Base-by-base conservation (phyloP, 2,888 invertebrate genomes). In the Eretmocerus hayati region DNA sequence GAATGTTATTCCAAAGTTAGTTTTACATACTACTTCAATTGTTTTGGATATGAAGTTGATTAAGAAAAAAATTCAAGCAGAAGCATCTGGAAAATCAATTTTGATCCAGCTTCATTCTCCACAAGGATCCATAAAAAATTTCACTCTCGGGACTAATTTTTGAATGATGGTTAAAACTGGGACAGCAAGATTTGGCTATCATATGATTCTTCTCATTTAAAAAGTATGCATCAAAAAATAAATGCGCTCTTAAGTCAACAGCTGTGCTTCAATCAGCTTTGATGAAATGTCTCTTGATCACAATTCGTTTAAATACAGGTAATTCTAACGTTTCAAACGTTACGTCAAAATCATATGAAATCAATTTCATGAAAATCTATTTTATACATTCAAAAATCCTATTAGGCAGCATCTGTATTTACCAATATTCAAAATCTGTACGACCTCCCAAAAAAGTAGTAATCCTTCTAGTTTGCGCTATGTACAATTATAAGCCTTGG, bases 1-100 rank as follows among this genome's bases (percentile, higher is more conserved):
- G 50, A 52, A 44, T 53, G 54, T 55, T 58, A 53, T 35, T 15
- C 13, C 54, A 38, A 56, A 56, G n/a, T n/a, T n/a, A n/a, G n/a
- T n/a, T n/a, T n/a, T n/a, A n/a, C n/a, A n/a, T n/a, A n/a, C n/a
- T n/a, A n/a, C n/a, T n/a, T n/a, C n/a, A n/a, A n/a, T n/a, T n/a
- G n/a, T n/a, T n/a, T n/a, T n/a, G n/a, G n/a, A n/a, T n/a, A n/a
- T n/a, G n/a, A n/a, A n/a, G n/a, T n/a, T n/a, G n/a, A n/a, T n/a
- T n/a, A n/a, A n/a, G n/a, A n/a, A n/a, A n/a, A n/a, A n/a, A n/a
- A n/a, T n/a, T n/a, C n/a, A n/a, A n/a, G n/a, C n/a, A n/a, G n/a
- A n/a, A n/a, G n/a, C n/a, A n/a, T n/a, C n/a, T n/a, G n/a, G n/a
- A n/a, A n/a, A n/a, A n/a, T n/a, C n/a, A n/a, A n/a, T n/a, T n/a